A percentile compares a stretch with the other conserved stretches of the same genome.
These are phyloP conservation scores for Incurvaria masculella DNA, from an alignment of 2,888 invertebrate species.

Conservation along the genomic window DNA sequence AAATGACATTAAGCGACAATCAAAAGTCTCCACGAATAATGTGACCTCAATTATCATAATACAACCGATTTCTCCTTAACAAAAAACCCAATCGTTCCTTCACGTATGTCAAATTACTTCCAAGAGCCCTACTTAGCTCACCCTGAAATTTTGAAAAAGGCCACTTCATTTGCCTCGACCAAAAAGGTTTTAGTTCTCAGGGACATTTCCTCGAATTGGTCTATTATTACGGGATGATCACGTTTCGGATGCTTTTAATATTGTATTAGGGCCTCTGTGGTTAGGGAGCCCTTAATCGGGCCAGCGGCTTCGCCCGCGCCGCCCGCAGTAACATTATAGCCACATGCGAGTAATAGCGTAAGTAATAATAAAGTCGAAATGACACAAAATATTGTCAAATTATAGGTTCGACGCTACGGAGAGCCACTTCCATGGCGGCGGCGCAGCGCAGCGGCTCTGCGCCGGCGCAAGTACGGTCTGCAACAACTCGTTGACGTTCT, in stretches of 20 bases:
- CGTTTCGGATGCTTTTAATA: slow-evolving; percentile 56
- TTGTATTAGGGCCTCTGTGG: slow-evolving; percentile 55
- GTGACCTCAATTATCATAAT: background rate
- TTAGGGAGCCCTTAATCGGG: slow-evolving; percentile 51
- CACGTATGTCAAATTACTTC: background rate
- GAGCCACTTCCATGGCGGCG: slow-evolving; percentile 47
- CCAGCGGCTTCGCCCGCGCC: slow-evolving; percentile 34
- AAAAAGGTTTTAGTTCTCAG: slow-evolving; percentile 45
- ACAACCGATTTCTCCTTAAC: background rate
- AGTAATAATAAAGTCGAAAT: slow-evolving; percentile 56
- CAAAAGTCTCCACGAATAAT: background rate
- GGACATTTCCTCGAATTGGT: slow-evolving; percentile 53
- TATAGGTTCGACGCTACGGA: slow-evolving; percentile 54
- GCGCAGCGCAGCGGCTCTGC: no score
- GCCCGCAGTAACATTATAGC: slow-evolving; percentile 48
- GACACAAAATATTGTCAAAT: slow-evolving; percentile 59
- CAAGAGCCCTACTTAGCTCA: slow-evolving; percentile 7
- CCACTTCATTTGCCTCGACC: slow-evolving; percentile 32
- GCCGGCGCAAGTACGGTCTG: slow-evolving; percentile 35
- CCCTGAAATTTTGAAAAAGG: slow-evolving; percentile 29
- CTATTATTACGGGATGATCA: slow-evolving; percentile 56
- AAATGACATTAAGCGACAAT: background rate
- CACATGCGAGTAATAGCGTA: slow-evolving; percentile 49
- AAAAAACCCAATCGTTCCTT: background rate
- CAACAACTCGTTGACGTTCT: no score